Base-by-base conservation (phyloP, 2,113 vertebrate species). In the Platichthys flesus region DNA sequence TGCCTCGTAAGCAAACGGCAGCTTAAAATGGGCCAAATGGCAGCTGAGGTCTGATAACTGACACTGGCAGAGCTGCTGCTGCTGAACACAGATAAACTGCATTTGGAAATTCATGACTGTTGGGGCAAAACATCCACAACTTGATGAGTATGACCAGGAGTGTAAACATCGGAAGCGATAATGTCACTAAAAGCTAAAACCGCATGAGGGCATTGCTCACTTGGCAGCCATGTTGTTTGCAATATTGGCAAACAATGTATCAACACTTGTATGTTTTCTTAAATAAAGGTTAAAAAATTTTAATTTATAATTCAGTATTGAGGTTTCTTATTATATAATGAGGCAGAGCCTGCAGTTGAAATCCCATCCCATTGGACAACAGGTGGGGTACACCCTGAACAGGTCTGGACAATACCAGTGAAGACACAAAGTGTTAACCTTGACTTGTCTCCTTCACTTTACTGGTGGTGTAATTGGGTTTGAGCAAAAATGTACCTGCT, bases 31-130 rank as follows among this genome's bases (percentile, higher is more conserved):
- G 56, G 45, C 20, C 42, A 78, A 75, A 70, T 71, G 62, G 62
- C 56, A 73, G 26, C 42, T 55, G 16, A 64, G 49, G 69, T 37
- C 21, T n/a, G 57, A 79, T 78, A 73, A 85, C 10, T 72, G 52
- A 65, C 56, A 66, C 57, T 58, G 56, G 63, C 73, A 67, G 51
- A 60, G 58, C 70, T 78, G 82, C 79, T 28, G 70, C 67, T 81
- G 82, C 79, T 28, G 67, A 60, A 76, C 64, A 59, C 62, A 78
- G 77, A 89, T 82, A 78, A 82, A 85, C 55, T 21, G 52, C 60
- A 73, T 73, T 72, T 70, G 69, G 70, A 74, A 72, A 68, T 74
- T 78, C 67, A 52, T 68, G 42, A 62, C 68, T 83, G 35, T 71
- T 68, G 54, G 20, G 56, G 77, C 56, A 68, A 83, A 76, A 67